Conservation (phyloP, 2,113 vertebrate species). For the Sinosuthora webbiana region DNA sequence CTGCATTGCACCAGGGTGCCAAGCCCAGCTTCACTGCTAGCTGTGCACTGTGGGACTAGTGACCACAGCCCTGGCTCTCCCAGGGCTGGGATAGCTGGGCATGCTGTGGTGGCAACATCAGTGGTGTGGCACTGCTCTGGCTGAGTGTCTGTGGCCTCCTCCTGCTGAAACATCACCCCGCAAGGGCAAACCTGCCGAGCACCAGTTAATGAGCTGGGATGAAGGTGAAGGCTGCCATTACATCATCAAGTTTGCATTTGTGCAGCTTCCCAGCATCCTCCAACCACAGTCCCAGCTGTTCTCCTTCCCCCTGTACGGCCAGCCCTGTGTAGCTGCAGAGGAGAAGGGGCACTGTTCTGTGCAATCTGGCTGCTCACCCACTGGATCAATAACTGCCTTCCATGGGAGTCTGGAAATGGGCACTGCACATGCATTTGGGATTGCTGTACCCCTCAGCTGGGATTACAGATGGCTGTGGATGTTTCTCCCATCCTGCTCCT, state of each 20-base stretch:
- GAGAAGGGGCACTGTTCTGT: neutral
- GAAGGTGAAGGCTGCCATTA: neutral
- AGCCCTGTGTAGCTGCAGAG: neutral
- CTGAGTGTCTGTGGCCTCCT: neutral
- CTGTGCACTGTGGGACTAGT: neutral
- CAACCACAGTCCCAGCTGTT: neutral
- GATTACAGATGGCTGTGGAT: neutral
- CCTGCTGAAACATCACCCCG: neutral
- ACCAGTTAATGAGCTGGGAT: neutral
- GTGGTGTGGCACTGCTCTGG: accelerated
- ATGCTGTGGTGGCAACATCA: neutral
- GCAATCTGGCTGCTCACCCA: neutral
- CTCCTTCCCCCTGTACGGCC: neutral
- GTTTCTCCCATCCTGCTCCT: neutral
- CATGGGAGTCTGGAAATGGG: neutral
- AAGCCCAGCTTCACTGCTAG: neutral
- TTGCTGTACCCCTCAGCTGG: neutral
- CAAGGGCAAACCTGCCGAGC: accelerated
- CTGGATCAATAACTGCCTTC: neutral
- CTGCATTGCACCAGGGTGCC: neutral
- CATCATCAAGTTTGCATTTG: neutral
- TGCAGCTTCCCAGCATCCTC: neutral
- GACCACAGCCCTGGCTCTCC: neutral
- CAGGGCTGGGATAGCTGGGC: neutral
- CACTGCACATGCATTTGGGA: neutral